Conservation (phyloP, 2,797 vertebrate species). For the Orestias chungarensis region DNA sequence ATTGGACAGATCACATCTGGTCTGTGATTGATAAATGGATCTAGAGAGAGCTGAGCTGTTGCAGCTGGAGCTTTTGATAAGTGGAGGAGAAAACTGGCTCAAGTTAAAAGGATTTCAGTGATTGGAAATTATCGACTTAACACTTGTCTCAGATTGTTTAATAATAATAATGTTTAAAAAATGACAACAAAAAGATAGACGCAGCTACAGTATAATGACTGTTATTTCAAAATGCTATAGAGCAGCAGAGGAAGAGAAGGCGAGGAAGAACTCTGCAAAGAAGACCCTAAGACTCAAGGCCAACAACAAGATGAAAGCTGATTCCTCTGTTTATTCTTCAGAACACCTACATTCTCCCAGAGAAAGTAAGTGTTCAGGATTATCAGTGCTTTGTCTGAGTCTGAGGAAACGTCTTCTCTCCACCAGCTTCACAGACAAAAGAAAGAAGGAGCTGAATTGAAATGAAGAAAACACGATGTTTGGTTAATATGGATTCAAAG, state of each 20-base stretch:
- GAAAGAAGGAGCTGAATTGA: not conserved
- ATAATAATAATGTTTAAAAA: slow-evolving; percentile 70
- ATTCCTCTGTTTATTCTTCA: slow-evolving; percentile 60
- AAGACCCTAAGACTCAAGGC: slow-evolving; percentile 48
- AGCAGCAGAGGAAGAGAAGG: slow-evolving; percentile 54
- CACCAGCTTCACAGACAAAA: not conserved
- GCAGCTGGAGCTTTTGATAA: slow-evolving; percentile 76
- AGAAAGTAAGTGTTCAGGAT: slow-evolving; percentile 69
- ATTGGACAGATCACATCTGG: slow-evolving; percentile 54
- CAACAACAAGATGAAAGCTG: slow-evolving; percentile 72
- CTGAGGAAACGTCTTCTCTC: not conserved
- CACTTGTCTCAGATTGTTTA: slow-evolving; percentile 59
- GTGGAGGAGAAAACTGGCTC: slow-evolving; percentile 63
- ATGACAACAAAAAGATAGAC: slow-evolving; percentile 63
- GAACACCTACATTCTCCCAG: slow-evolving; percentile 64
- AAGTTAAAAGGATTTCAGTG: slow-evolving; percentile 63
- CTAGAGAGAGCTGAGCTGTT: slow-evolving; percentile 64
- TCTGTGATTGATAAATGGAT: slow-evolving; percentile 75
- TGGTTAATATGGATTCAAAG: too few relatives aligned
- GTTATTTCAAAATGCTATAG: slow-evolving; percentile 67
- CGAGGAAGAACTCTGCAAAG: slow-evolving; percentile 52
- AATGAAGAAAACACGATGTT: too few relatives aligned
- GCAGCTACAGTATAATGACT: slow-evolving; percentile 69
- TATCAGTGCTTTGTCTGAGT: slow-evolving; percentile 12
- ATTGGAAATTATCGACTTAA: slow-evolving; percentile 38